phyloP scores from a whole-genome alignment of 2,113 vertebrate genomes.

The Xenopus laevis region DNA sequence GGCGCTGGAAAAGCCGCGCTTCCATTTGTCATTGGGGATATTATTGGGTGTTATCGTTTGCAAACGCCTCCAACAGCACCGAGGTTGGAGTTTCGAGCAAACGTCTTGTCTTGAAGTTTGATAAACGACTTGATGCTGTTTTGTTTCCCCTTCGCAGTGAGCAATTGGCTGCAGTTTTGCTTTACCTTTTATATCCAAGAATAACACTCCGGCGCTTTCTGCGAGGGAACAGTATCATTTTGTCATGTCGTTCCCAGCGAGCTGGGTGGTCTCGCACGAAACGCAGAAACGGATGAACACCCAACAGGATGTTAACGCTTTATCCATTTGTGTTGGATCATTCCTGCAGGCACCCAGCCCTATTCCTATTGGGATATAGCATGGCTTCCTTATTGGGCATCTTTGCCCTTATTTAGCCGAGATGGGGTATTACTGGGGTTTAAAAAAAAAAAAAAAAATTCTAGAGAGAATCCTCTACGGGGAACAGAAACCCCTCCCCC shows the following conservation, averaged over 20 bases:
- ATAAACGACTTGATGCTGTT: constrained; percentile 88
- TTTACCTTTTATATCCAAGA: constrained; percentile 95
- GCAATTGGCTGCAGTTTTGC: constrained; percentile 92
- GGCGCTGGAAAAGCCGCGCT: constrained; percentile 73
- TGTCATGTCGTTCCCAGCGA: constrained; percentile 78
- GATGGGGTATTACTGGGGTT: too few species aligned
- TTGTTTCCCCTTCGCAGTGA: constrained; percentile 83
- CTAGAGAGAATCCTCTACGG: too few species aligned
- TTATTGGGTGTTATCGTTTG: constrained; percentile 93
- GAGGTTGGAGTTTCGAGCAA: constrained; percentile 77
- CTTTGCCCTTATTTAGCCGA: too few species aligned
- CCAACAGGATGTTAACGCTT: too few species aligned
- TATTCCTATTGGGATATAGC: too few species aligned
- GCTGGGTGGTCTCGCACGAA: constrained; percentile 82
- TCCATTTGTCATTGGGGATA: constrained; percentile 99
- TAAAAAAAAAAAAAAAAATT: too few species aligned
- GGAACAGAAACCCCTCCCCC: too few species aligned
- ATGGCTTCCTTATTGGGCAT: too few species aligned
- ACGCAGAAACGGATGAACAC: constrained; percentile 51
- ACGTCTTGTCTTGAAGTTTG: constrained; percentile 80
- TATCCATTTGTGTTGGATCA: too few species aligned
- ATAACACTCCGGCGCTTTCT: constrained; percentile 87
- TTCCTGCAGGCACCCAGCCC: too few species aligned
- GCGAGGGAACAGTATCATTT: constrained; percentile 79
- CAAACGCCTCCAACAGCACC: constrained; percentile 79